Evolutionary conservation across 2,797 vertebrate species (phyloP).

Genomic region (Dicrostonyx torquatus): DNA sequence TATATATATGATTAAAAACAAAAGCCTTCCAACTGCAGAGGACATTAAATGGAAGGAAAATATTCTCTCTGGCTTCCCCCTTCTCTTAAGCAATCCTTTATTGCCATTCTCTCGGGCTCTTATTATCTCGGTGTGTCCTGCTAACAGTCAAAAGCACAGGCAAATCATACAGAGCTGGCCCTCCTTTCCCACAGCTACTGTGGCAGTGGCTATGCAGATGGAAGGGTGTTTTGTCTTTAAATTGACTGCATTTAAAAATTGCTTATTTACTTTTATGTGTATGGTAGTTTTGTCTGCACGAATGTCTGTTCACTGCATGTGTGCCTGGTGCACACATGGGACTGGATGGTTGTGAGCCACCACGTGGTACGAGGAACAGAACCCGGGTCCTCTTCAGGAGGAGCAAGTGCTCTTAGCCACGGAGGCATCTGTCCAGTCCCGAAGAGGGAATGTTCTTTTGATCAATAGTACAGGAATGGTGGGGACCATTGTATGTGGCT

Average conservation of each 20-base stretch:
- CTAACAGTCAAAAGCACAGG: background rate
- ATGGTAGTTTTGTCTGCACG: background rate
- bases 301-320: background rate
- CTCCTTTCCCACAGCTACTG: background rate
- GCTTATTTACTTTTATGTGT: background rate
- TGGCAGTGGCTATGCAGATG: background rate
- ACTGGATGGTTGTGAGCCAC: background rate
- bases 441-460: background rate
- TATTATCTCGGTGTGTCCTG: background rate
- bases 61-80: background rate
- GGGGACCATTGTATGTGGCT: background rate
- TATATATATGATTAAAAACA: background rate
- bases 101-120: background rate
- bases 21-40: conserved; percentile 22
- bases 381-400: background rate
- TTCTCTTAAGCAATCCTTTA: background rate
- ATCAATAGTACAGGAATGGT: background rate
- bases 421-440: background rate
- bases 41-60: background rate
- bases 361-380: background rate
- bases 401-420: background rate
- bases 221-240: background rate
- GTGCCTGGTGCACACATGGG: background rate
- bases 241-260: background rate
- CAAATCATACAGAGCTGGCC: background rate